Base-by-base conservation (phyloP, 35 echinoderm and acorn worm genomes). In the Ophiothrix spiculata region DNA sequence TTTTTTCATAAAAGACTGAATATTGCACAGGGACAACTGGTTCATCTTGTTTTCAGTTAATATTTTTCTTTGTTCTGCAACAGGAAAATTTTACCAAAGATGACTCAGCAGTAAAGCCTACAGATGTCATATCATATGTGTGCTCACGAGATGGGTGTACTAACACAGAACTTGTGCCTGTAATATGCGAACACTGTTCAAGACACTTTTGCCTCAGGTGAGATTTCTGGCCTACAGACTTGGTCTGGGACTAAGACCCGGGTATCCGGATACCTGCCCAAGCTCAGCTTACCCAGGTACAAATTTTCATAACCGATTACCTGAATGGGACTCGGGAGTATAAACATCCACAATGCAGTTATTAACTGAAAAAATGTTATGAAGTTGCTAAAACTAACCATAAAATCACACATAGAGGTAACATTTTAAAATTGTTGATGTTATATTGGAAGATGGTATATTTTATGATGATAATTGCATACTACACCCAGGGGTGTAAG, bases 121-220 rank as follows among this genome's bases (percentile, higher is more conserved):
- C n/a, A n/a, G n/a, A n/a, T 32, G 80, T 80, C 17, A 49, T 54
- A 15, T 81, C 39, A 38, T 97, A 97, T 87, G 25, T 23, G 29
- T 97, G 94, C 75, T 64, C 38, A 21, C 56, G 85, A 56, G 0
- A 28, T 45, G 74, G 78, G 1, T 97, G 94, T 42, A 90, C 39
- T 32, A 79, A 75, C 35, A 92, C 41, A 40, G 94, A 85, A 90
- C 83, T 90, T 31, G 87, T 92, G 1, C 94, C 90, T 34, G 90
- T 97, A 21, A 90, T 33, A 23, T 97, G 94, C 87, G 77, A 90
- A 64, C 83, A 89, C 39, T 97, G 94, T 84, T 23, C 56, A 37
- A 38, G 80, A 39, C 85, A 92, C 39, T 97, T 92, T 77, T 97
- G 94, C 76, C 74, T 97, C 12, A 86, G 90, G 94, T 97, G 79